Base-by-base conservation (phyloP, 2,797 vertebrate genomes). In the Neomorphus geoffroyi region DNA sequence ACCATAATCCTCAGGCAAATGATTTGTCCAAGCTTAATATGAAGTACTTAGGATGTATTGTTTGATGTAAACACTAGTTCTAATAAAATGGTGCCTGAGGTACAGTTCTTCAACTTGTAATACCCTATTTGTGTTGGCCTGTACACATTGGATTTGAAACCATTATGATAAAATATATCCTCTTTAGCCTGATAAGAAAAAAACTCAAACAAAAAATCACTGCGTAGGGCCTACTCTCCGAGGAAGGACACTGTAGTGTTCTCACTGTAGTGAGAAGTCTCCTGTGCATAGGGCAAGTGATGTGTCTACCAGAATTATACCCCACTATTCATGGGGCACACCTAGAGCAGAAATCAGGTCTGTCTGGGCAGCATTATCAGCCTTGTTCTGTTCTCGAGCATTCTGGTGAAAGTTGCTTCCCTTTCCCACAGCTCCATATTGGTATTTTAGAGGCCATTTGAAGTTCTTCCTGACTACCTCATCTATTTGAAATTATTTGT, bases 1-100 rank as follows among this genome's bases (percentile, higher is more conserved):
- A 99, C 98, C 98, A 98, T 98, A 98, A 99, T 99, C 99, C 99
- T 98, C 98, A 99, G 99, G 99, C 99, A 99, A 99, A 99, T 99
- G 98, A 99, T 99, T 99, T 99, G 99, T 99, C 99, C 98, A 99
- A 98, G 98, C 98, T 99, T 99, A 99, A 99, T 99, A 99, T 98
- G 98, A 99, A 98, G 98, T 98, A 99, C 99, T 99, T 99, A 98
- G 98, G 98, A 99, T 99, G 98, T 98, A 99, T 99, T 99, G 98
- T 99, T 98, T 98, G 98, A 99, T 99, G 99, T 99, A 99, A 99
- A 99, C 99, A 99, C 98, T 98, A 98, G 98, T 99, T 99, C 98
- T 99, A 99, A 99, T 99, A 99, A 99, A 99, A 99, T 98, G 98
- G 98, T 97, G 99, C 99, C 99, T 97, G 98, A 98, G 99, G 99